Evolutionary conservation across 2,888 invertebrate genomes (phyloP).

Genomic region (Homarus gammarus): DNA sequence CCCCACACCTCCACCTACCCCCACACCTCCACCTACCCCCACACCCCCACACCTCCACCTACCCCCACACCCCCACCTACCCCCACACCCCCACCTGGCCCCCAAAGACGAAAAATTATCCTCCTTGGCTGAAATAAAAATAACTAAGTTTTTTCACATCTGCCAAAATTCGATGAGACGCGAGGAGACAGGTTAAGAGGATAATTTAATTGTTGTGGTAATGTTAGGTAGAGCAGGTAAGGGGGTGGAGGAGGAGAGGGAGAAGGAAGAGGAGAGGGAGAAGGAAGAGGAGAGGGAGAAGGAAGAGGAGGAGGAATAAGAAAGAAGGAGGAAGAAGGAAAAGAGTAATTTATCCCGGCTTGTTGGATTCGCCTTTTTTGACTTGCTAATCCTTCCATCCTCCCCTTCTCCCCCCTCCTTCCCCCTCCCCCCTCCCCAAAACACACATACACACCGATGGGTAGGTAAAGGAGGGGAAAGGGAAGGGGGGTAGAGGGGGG

Average conservation of each 20-base stretch:
- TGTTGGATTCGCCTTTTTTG: neutral
- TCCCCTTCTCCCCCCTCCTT: no score
- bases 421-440: no score
- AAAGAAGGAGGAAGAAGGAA: neutral
- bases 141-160: no score
- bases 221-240: neutral
- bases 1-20: no score
- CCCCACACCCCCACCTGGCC: no score
- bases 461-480: neutral
- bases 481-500: neutral
- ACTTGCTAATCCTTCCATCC: neutral
- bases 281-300: neutral
- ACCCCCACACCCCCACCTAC: no score
- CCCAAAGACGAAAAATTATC: no score
- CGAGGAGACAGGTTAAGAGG: neutral
- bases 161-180: no score
- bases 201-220: slow-evolving; percentile 2
- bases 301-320: neutral
- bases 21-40: no score
- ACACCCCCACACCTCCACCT: neutral
- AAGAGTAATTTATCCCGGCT: neutral
- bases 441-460: no score
- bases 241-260: slow-evolving; percentile 18
- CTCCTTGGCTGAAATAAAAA: no score
- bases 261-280: slow-evolving; percentile 9